These are phyloP conservation scores for Cochlearius cochlearius DNA, from an alignment of 2,113 vertebrate genomes.

Conservation along the genomic window DNA sequence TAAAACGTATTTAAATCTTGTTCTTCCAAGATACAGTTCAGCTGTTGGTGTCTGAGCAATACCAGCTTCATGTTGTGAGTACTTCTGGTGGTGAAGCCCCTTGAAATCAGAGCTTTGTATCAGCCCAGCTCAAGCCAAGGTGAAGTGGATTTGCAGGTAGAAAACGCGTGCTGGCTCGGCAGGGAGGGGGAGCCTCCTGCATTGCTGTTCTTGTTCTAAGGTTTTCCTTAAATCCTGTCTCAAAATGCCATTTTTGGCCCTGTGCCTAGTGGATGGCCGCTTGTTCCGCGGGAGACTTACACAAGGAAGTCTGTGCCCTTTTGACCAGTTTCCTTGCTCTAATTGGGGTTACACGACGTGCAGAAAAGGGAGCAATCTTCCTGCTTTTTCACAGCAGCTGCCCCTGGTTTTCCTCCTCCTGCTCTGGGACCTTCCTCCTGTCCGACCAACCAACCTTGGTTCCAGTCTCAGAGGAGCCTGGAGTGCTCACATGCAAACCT, in stretches of 20 bases:
- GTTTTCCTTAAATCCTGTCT: neutral
- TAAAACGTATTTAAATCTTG: neutral
- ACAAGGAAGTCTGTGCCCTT: neutral
- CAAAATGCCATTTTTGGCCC: neutral
- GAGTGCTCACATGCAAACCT: neutral
- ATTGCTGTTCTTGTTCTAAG: neutral
- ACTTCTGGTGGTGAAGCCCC: neutral
- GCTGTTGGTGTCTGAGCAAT: neutral
- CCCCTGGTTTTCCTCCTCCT: neutral
- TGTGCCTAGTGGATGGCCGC: rapidly evolving
- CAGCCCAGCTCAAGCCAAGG: neutral
- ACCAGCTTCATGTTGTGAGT: neutral
- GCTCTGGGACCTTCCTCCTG: neutral
- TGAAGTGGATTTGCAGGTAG: neutral
- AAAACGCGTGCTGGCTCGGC: neutral
- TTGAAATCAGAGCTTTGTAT: neutral
- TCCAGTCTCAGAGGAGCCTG: neutral
- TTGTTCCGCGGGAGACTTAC: neutral
- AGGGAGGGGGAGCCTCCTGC: neutral
- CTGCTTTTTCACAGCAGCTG: neutral
- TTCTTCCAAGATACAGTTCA: neutral
- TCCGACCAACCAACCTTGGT: neutral
- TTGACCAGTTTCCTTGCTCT: neutral
- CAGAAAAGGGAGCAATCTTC: neutral
- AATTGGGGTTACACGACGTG: neutral